These are phyloP conservation scores for Morus bassanus DNA, from an alignment of 2,797 vertebrate species.

Conservation along the genomic window DNA sequence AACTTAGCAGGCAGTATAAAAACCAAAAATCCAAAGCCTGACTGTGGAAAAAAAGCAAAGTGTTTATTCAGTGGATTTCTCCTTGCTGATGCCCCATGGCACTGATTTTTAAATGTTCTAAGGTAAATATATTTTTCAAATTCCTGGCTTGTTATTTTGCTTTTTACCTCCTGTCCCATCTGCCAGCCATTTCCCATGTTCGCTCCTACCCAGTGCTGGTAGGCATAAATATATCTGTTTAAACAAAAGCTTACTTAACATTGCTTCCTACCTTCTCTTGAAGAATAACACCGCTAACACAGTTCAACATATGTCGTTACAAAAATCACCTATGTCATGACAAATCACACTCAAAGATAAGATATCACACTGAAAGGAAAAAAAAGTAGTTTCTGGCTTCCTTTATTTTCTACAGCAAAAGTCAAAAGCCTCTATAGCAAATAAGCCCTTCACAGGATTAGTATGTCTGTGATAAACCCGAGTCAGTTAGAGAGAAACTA, in stretches of 20 bases:
- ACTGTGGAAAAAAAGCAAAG: not conserved
- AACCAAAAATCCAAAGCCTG: not conserved
- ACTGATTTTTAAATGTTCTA: not conserved
- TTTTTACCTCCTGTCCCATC: not conserved
- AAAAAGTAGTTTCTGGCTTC: not conserved
- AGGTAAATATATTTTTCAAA: not conserved
- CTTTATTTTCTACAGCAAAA: not conserved
- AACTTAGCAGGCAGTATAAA: not conserved
- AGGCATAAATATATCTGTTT: not conserved
- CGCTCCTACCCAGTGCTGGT: not conserved
- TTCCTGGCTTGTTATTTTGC: not conserved
- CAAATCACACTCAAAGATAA: not conserved
- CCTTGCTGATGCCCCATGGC: not conserved
- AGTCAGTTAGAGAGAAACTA: not conserved
- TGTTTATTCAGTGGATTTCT: not conserved
- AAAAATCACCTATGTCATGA: not conserved
- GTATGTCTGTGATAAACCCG: not conserved
- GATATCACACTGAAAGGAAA: not conserved
- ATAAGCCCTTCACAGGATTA: not conserved
- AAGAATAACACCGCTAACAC: not conserved
- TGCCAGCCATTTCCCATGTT: not conserved
- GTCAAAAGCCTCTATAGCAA: not conserved
- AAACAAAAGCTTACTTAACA: not conserved
- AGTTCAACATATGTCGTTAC: not conserved
- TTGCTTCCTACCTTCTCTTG: not conserved